These are phyloP conservation scores for Tenualosa ilisha DNA, from an alignment of 2,797 vertebrate genomes.

Conservation along the genomic window DNA sequence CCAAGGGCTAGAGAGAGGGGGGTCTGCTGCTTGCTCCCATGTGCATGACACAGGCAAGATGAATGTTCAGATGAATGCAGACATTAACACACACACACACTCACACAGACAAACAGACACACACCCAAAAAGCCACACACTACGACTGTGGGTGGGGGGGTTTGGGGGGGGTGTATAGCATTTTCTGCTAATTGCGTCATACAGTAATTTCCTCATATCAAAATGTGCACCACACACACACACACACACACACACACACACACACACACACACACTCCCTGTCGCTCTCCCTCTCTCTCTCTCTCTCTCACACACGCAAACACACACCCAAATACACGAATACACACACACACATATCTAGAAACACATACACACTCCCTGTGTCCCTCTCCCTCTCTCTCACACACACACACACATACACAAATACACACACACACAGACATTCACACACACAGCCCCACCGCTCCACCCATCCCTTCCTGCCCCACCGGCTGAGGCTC, in stretches of 20 bases:
- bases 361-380: neutral
- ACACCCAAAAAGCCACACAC: neutral
- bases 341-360: neutral
- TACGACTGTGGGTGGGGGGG: neutral
- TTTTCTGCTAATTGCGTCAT: slow-evolving; percentile 14
- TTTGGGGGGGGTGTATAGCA: neutral
- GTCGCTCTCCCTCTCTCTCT: too few relatives aligned
- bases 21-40: neutral
- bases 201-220: neutral
- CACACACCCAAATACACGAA: neutral
- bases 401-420: neutral
- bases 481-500: neutral
- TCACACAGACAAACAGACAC: neutral
- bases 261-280: neutral
- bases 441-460: neutral
- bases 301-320: too few relatives aligned
- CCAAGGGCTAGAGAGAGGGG: neutral
- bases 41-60: neutral
- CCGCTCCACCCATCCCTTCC: neutral
- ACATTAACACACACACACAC: neutral
- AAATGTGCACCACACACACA: neutral
- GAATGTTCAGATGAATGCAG: neutral
- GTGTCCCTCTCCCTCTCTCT: too few relatives aligned
- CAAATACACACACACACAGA: slow-evolving; percentile 1
- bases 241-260: neutral